phyloP scores from a whole-genome alignment of 2,113 vertebrate species.

The Orycteropus afer region DNA sequence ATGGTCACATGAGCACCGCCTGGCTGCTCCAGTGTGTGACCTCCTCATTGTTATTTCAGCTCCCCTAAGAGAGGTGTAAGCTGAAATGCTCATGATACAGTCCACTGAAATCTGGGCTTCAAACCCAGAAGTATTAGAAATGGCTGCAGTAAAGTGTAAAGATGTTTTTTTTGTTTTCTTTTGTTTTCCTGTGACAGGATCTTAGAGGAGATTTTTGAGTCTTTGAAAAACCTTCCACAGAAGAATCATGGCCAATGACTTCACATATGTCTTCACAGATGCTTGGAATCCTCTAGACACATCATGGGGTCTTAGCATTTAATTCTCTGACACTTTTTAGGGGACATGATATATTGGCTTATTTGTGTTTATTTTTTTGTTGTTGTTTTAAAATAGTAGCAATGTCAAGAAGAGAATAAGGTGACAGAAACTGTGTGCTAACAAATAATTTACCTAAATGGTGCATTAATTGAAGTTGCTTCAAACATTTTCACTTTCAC shows the following conservation, averaged over 20 bases:
- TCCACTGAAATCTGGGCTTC: background rate
- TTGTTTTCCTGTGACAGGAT: background rate
- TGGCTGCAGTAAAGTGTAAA: background rate
- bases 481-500: background rate
- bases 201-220: background rate
- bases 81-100: background rate
- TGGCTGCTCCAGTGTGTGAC: background rate
- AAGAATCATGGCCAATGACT: background rate
- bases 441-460: conserved; percentile 40
- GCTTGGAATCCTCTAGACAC: background rate
- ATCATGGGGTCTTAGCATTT: background rate
- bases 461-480: background rate
- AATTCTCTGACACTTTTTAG: conserved; percentile 28
- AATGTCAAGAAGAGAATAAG: background rate
- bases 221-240: background rate
- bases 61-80: background rate
- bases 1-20: background rate
- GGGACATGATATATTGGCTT: background rate
- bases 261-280: background rate
- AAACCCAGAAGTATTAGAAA: background rate
- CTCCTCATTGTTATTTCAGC: background rate
- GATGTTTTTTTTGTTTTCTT: background rate
- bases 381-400: conserved; percentile 9
- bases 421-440: background rate
- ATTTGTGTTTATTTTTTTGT: background rate